Evolutionary conservation across 2,888 invertebrate species (phyloP).

Genomic region (Tuta absoluta): DNA sequence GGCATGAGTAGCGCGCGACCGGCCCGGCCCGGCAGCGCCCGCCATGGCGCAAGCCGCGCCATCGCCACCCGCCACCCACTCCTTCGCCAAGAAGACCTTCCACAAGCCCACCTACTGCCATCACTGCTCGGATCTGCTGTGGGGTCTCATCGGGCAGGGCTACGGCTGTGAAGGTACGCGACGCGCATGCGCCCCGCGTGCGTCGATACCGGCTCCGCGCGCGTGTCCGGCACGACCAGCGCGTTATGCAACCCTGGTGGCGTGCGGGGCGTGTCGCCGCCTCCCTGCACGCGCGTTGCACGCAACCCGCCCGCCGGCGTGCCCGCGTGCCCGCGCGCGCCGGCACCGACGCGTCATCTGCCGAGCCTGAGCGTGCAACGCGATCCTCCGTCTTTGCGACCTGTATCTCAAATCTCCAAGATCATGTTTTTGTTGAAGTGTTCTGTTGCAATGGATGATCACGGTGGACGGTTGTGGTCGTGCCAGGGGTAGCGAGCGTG

Average conservation of each 20-base stretch:
- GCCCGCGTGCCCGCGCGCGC: constrained; percentile 30
- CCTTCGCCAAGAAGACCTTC: constrained; percentile 99
- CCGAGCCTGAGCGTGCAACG: background rate
- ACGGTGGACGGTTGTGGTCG: constrained; percentile 8
- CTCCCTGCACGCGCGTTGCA: constrained; percentile 35
- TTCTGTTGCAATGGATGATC: background rate
- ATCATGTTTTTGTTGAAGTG: constrained; percentile 9
- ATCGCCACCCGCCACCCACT: constrained; percentile 89
- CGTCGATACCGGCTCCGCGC: constrained; percentile 70
- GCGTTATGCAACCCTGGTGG: constrained; percentile 63
- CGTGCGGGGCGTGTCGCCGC: constrained; percentile 36
- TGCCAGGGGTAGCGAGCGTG: constrained; percentile 18
- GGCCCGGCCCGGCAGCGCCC: constrained; percentile 79
- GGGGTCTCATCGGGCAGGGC: constrained; percentile 99
- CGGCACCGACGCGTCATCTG: constrained; percentile 11
- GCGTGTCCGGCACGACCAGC: constrained; percentile 64
- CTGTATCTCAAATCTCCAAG: background rate
- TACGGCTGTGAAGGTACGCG: constrained; percentile 99
- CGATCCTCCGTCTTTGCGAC: constrained; percentile 2
- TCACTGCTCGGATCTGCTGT: constrained; percentile 99
- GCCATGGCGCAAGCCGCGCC: constrained; percentile 82
- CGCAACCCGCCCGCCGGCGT: constrained; percentile 29
- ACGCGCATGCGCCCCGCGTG: constrained; percentile 73
- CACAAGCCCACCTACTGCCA: constrained; percentile 99
- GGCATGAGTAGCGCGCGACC: constrained; percentile 79